Evolutionary conservation across 2,888 invertebrate genomes (phyloP).

Genomic region (Julus scandinavius): DNA sequence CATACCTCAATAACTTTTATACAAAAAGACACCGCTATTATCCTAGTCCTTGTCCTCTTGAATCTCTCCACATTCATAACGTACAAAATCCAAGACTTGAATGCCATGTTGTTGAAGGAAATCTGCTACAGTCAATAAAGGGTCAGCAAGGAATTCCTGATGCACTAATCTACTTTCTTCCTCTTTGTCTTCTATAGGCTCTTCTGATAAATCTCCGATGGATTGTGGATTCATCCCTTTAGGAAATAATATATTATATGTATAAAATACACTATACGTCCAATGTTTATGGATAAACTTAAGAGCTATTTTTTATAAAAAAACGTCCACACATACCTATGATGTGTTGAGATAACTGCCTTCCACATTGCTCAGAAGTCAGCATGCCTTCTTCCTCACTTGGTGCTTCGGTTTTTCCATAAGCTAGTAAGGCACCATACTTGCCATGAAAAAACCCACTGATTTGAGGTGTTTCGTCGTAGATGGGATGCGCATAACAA

Average conservation of each 20-base stretch:
- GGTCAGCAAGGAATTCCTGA: constrained; percentile 88
- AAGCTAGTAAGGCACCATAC: constrained; percentile 85
- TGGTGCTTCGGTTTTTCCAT: constrained; percentile 67
- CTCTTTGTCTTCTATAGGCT: constrained; percentile 67
- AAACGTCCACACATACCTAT: constrained; percentile 71
- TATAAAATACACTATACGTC: no score
- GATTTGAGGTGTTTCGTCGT: background rate
- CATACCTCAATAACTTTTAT: background rate
- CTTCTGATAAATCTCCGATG: constrained; percentile 71
- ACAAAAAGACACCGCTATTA: background rate
- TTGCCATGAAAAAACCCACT: constrained; percentile 71
- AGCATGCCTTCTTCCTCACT: constrained; percentile 55
- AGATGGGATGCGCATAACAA: constrained; percentile 79
- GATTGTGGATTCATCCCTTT: constrained; percentile 80
- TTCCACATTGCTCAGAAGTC: constrained; percentile 70
- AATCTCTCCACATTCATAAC: constrained; percentile 87
- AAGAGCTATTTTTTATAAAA: background rate
- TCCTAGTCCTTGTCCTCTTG: background rate
- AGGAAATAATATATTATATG: constrained; percentile 43
- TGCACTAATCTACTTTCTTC: constrained; percentile 83
- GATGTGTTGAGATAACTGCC: constrained; percentile 90
- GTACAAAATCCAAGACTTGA: constrained; percentile 80
- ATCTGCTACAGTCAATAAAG: constrained; percentile 78
- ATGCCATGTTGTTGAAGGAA: constrained; percentile 71
- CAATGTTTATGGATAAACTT: no score